Base-by-base conservation (phyloP, 2,888 invertebrate species). In the Trachelus stipa region DNA sequence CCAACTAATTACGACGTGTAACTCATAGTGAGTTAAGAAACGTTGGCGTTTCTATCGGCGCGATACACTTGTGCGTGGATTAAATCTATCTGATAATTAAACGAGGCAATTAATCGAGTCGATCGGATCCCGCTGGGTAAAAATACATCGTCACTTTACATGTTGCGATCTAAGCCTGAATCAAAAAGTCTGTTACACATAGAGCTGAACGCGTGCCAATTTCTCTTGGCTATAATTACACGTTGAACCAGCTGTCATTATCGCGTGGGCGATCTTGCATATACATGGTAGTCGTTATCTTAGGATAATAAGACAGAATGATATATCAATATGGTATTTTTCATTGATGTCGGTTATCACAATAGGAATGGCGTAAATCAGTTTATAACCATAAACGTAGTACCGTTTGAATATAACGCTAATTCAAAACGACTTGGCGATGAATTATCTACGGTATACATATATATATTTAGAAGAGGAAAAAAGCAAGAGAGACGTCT, bases 1-100 rank as follows among this genome's bases (percentile, higher is more conserved):
- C 77, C 74, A 75, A 77, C 79, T 80, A 80, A 80, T 80, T 79
- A 80, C 75, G 73, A 68, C 68, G 75, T 69, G 75, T 69, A 73
- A 31, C 71, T 33, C 71, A 34, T 23, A 71, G 31, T 12, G 71
- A 6, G 33, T 71, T 71, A 34, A 15, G 11, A 71, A 71, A 71
- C 15, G 33, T 34, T 34, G 71, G 31, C 31, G 30, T 33, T 31
- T 34, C 71, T 34, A 71, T 33, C 11, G 11, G 9, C 33, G 56
- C 56, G 56, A 56, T 56, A 56, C 56, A 56, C 31, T 71, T 34
- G 71, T 3, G 31, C 31, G 71, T 34, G 71, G 31, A 71, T 71
- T 34, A 34, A 71, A 71, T 68, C 40, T 73, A 40, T 68, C 68
- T 76, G 74, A 79, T 78, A 79, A 79, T 79, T 76, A 73, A 69